These are phyloP conservation scores for Zaprionus inermis DNA, from an alignment of 1,140 invertebrate species.

Conservation along the genomic window DNA sequence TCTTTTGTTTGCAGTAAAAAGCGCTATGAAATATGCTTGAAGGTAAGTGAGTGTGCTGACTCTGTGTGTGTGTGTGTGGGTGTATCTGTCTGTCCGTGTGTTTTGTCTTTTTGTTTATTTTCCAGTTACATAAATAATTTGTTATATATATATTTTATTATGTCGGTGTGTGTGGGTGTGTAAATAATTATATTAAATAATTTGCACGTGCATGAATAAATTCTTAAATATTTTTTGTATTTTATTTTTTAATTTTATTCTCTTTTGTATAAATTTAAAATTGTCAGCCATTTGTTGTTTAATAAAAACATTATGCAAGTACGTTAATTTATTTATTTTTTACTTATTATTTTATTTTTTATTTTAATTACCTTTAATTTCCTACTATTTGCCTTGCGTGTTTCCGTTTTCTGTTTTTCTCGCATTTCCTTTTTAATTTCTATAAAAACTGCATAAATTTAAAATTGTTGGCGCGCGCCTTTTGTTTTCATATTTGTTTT, in stretches of 20 bases:
- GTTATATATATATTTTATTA: slow-evolving; percentile 25
- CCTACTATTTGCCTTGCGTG: slow-evolving; percentile 37
- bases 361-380: slow-evolving; percentile 31
- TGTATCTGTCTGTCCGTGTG: slow-evolving; percentile 17
- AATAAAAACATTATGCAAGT: slow-evolving; percentile 74
- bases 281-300: slow-evolving; percentile 74
- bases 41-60: slow-evolving; percentile 13
- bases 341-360: slow-evolving; percentile 31
- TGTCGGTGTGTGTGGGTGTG: slow-evolving; percentile 42
- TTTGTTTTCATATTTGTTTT: slow-evolving; percentile 33
- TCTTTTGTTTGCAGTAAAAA: slow-evolving; percentile 31
- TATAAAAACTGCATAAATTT: slow-evolving; percentile 78
- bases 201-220: slow-evolving; percentile 77
- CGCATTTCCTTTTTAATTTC: slow-evolving; percentile 46
- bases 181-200: slow-evolving; percentile 73
- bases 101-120: slow-evolving; percentile 16
- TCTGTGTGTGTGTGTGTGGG: slow-evolving; percentile 15
- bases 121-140: slow-evolving; percentile 16
- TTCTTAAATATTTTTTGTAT: slow-evolving; percentile 60
- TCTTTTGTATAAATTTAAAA: slow-evolving; percentile 76
- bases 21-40: slow-evolving; percentile 27
- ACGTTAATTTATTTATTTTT: slow-evolving; percentile 35
- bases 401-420: slow-evolving; percentile 17
- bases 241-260: slow-evolving; percentile 21
- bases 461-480: slow-evolving; percentile 70